phyloP scores from a whole-genome alignment of 2,888 invertebrate species.

The Trachelus stipa region DNA sequence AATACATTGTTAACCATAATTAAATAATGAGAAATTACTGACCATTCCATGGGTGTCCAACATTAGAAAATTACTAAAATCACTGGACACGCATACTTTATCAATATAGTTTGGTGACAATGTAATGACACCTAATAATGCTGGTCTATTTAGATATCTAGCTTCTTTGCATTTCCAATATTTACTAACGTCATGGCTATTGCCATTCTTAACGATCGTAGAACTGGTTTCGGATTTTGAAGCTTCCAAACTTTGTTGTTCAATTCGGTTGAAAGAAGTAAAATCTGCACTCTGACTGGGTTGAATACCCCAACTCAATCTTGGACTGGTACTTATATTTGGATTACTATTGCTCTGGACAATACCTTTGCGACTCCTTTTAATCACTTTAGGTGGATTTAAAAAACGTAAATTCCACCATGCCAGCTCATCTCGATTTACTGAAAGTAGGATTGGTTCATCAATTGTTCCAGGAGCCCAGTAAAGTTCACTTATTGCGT shows the following conservation, averaged over 20 bases:
- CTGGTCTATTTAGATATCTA: slow-evolving; percentile 43
- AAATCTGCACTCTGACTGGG: slow-evolving; percentile 29
- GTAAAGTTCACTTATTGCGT: slow-evolving; percentile 49
- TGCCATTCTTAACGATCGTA: not conserved
- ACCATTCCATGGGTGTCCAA: slow-evolving; percentile 58
- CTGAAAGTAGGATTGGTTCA: slow-evolving; percentile 52
- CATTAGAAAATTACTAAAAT: slow-evolving; percentile 60
- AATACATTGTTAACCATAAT: slow-evolving; percentile 16
- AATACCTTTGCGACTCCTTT: slow-evolving; percentile 48
- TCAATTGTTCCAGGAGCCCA: slow-evolving; percentile 53
- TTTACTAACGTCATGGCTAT: not conserved
- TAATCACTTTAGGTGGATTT: slow-evolving; percentile 31
- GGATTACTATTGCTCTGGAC: slow-evolving; percentile 41
- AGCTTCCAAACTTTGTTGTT: not conserved
- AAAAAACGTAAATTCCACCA: slow-evolving; percentile 57
- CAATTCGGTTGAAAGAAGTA: not conserved
- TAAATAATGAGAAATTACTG: slow-evolving; percentile 48
- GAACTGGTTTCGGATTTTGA: not conserved
- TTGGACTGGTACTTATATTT: slow-evolving; percentile 27
- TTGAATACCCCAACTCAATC: slow-evolving; percentile 31
- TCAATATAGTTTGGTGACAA: slow-evolving; percentile 50
- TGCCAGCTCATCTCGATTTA: slow-evolving; percentile 54
- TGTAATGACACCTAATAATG: slow-evolving; percentile 51
- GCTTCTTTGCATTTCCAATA: slow-evolving; percentile 51
- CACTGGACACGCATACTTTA: slow-evolving; percentile 55